Evolutionary conservation across 2,113 vertebrate genomes (phyloP), one percentile per base, ranked within the genome.

Genomic region (Catharus minimus): DNA sequence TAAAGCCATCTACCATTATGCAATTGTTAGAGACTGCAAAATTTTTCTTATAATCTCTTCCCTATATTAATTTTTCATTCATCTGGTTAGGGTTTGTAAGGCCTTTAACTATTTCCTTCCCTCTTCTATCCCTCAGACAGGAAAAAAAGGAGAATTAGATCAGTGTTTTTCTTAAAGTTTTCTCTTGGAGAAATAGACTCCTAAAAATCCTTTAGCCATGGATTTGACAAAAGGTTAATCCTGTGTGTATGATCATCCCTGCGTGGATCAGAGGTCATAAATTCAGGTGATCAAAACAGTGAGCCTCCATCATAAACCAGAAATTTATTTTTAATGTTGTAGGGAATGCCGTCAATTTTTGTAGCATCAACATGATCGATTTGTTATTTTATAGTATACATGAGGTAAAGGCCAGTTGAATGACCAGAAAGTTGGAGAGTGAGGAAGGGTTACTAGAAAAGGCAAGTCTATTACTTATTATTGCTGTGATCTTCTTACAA

Each of bases 241-340:
- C 15, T 62, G 16, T 6, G 7, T 68, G 21, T 77, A 33, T 47
- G n/a, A 86, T 7, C 11, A 67, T 11, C 10, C 9, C 17, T 6
- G 9, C 0, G 0, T 22, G 8, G 30, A 47, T 69, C 30, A 71
- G 22, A 71, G 21, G 62, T 21, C 44, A 27, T 19, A 50, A 5
- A 39, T 58, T 53, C 30, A 71, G 11, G 4, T 1, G 1, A n/a
- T 12, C 7, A 21, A 84, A 73, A 62, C 17, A 50, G 20, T 47
- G 36, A 53, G 15, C 47, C 24, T 83, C 33, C 32, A 15, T 65
- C 13, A 85, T 28, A 92, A 79, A 50, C 7, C 7, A 61, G 18
- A 5, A 17, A 10, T 44, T 44, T 39, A 39, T 55, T 80, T 65
- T 49, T 2, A 77, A 57, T 73, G 12, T 5, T 73, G 3, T 46